Evolutionary conservation across 2,113 vertebrate species (phyloP), one percentile per base, ranked within the genome.

Genomic region (Gila orcuttii): DNA sequence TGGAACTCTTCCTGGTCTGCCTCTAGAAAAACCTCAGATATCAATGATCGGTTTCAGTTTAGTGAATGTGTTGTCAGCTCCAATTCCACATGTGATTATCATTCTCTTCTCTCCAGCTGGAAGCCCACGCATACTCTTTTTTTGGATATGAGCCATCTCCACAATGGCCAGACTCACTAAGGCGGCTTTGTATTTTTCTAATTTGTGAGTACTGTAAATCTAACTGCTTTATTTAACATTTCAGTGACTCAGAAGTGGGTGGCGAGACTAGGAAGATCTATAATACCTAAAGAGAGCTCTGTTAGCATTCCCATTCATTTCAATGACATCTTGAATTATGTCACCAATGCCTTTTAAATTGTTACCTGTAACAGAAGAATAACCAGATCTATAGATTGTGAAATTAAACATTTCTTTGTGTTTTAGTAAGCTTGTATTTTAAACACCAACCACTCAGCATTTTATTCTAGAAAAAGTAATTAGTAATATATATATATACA

Each of bases 61-160:
- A n/a, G 79, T 75, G 69, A 45, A 83, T 69, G 42, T 69, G 71
- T 39, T 62, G 73, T 83, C 85, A 87, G 31, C 74, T 84, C 62
- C 85, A 80, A 79, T 86, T 86, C 77, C 85, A 86, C 85, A 79
- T 73, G 75, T 50, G 36, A 87, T 73, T 84, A 62, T 45, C 73
- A 36, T 83, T 87, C 64, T 74, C 80, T 33, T 50, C 78, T 59
- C 68, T 62, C 28, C 85, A 86, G 50, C 64, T 86, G 77, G 85
- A 62, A 64, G 60, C 71, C 71, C 83, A 76, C 83, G 28, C 55
- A 47, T 21, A 57, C 52, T 5, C 36, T 75, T 75, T 80, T 76
- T 86, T 55, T 79, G 64, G 64, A 79, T 21, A 9, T 21, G 31
- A 55, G 25, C 47, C 15, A 69, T 60, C 71, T 84, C 50, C 47